Evolutionary conservation across 2,797 vertebrate genomes (phyloP).

Genomic region (Sebastiscus tertius): DNA sequence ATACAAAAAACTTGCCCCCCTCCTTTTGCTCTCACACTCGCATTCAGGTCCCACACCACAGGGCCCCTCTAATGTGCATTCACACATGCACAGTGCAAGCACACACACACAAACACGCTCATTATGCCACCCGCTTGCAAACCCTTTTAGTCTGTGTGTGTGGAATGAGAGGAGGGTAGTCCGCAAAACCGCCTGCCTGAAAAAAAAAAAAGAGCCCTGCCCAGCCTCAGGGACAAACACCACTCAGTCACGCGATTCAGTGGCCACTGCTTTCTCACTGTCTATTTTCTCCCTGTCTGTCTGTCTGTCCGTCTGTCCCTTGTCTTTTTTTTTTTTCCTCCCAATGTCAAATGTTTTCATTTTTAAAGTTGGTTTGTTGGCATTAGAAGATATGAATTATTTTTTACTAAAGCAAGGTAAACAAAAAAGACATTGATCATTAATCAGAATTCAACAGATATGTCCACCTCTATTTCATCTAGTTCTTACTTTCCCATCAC

Average conservation of each 20-base stretch:
- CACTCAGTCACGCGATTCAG: constrained; percentile 79
- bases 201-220: constrained; percentile 75
- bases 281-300: constrained; percentile 45
- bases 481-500: neutral
- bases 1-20: neutral
- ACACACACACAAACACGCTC: constrained; percentile 64
- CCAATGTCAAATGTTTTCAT: neutral
- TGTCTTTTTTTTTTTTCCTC: neutral
- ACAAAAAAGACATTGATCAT: neutral
- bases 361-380: neutral
- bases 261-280: constrained; percentile 61
- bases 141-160: constrained; percentile 78
- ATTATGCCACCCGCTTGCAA: constrained; percentile 82
- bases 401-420: neutral
- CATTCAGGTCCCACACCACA: constrained; percentile 64
- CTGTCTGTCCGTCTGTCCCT: neutral
- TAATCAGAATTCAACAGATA: neutral
- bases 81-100: constrained; percentile 52
- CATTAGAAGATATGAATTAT: neutral
- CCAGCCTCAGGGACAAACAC: constrained; percentile 80
- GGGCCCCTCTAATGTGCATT: constrained; percentile 67
- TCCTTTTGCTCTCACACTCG: constrained; percentile 38
- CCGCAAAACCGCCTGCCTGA: constrained; percentile 79
- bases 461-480: neutral
- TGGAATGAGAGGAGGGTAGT: constrained; percentile 80